These are phyloP conservation scores for Anguilla japonica DNA, from an alignment of 2,113 vertebrate species.

Conservation along the genomic window DNA sequence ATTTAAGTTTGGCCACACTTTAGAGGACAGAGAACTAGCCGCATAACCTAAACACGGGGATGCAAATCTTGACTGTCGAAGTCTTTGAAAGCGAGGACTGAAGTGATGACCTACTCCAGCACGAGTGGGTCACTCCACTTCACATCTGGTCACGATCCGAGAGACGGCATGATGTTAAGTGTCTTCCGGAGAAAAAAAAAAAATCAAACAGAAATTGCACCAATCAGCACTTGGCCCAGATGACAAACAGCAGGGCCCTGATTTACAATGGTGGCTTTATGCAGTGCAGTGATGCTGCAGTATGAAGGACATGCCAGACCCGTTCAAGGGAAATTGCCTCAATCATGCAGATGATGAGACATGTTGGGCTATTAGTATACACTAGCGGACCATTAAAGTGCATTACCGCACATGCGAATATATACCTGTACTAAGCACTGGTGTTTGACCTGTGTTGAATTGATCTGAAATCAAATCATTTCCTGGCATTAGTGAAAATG, in stretches of 20 bases:
- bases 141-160: not conserved
- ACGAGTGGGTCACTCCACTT: not conserved
- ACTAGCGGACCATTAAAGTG: not conserved
- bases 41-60: not conserved
- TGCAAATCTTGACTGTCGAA: not conserved
- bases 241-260: not conserved
- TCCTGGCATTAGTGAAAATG: not conserved
- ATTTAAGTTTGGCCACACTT: not conserved
- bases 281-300: not conserved
- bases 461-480: not conserved
- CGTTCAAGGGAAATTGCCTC: not conserved
- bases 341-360: not conserved
- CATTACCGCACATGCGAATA: not conserved
- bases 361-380: not conserved
- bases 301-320: not conserved
- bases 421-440: not conserved
- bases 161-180: not conserved
- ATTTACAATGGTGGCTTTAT: not conserved
- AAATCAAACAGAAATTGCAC: not conserved
- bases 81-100: not conserved
- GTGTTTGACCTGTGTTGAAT: not conserved
- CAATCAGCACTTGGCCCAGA: not conserved
- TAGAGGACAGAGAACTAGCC: not conserved
- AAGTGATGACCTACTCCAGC: not conserved
- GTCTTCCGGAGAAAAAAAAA: not conserved